phyloP scores from a whole-genome alignment of 2,113 vertebrate species.

The Cacatua alba region DNA sequence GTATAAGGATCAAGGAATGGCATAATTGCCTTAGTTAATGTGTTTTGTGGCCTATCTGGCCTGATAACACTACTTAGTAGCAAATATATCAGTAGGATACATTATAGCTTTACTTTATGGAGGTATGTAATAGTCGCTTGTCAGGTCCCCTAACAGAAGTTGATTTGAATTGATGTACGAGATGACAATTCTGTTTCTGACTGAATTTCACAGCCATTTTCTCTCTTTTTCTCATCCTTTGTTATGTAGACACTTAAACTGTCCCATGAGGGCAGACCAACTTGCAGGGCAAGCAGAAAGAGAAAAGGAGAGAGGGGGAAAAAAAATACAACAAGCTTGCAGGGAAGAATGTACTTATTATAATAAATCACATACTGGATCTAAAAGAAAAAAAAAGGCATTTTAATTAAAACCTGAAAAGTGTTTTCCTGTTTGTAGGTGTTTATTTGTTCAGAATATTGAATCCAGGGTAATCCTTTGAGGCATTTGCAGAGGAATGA shows the following conservation, averaged over 20 bases:
- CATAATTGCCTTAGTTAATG: not conserved
- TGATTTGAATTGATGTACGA: not conserved
- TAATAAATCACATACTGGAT: not conserved
- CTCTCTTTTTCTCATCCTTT: not conserved
- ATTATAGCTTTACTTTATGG: not conserved
- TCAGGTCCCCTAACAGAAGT: not conserved
- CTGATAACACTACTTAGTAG: not conserved
- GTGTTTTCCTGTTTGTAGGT: not conserved
- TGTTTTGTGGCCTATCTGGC: not conserved
- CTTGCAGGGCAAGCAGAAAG: not conserved
- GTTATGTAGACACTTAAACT: not conserved
- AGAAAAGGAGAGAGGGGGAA: not conserved
- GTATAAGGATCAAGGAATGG: not conserved
- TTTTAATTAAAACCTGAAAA: conserved; percentile 57
- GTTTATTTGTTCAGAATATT: conserved; percentile 46
- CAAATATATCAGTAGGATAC: not conserved
- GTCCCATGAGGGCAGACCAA: not conserved
- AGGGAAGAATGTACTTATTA: conserved; percentile 1
- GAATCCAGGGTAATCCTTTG: conserved; percentile 58
- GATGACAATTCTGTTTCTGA: not conserved
- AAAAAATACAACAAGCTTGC: not conserved
- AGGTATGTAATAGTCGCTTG: not conserved
- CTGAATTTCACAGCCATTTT: not conserved
- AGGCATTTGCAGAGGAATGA: conserved; percentile 63
- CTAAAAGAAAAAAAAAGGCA: not conserved